phyloP scores from a whole-genome alignment of 2,113 vertebrate species.

The Brachionichthys hirsutus region DNA sequence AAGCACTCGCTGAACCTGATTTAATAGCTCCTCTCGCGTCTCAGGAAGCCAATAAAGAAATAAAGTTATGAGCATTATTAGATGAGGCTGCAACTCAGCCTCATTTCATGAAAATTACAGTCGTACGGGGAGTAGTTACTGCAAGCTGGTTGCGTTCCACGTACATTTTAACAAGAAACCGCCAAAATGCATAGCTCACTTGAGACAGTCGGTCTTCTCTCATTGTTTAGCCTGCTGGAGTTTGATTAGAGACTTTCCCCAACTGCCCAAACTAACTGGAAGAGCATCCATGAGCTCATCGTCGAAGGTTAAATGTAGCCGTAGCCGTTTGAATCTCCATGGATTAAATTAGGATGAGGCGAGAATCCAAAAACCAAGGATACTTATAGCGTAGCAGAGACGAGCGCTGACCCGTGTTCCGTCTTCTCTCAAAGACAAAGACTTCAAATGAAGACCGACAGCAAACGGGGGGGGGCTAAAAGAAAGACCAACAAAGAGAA shows the following conservation, averaged over 20 bases:
- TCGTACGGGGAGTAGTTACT: background rate
- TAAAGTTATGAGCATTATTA: background rate
- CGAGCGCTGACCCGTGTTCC: too few relatives aligned
- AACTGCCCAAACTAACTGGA: too few relatives aligned
- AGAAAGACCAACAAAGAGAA: slow-evolving; percentile 23
- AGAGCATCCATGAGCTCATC: too few relatives aligned
- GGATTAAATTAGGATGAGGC: too few relatives aligned
- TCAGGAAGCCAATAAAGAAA: background rate
- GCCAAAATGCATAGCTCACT: background rate
- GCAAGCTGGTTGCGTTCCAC: background rate
- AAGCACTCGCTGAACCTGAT: background rate
- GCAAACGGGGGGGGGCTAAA: too few relatives aligned
- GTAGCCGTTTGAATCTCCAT: too few relatives aligned
- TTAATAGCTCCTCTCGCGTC: background rate
- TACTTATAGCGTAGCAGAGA: too few relatives aligned
- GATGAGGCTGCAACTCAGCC: background rate
- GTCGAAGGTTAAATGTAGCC: too few relatives aligned
- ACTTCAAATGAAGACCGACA: background rate
- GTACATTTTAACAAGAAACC: background rate
- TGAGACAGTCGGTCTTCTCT: too few relatives aligned
- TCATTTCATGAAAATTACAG: background rate
- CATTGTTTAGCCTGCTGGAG: too few relatives aligned
- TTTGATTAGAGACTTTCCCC: too few relatives aligned
- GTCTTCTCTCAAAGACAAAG: too few relatives aligned
- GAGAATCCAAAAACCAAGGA: background rate